Evolutionary conservation across 2,888 invertebrate species (phyloP), one percentile per base, ranked within the genome.

Genomic region (Toxonevra muliebris): DNA sequence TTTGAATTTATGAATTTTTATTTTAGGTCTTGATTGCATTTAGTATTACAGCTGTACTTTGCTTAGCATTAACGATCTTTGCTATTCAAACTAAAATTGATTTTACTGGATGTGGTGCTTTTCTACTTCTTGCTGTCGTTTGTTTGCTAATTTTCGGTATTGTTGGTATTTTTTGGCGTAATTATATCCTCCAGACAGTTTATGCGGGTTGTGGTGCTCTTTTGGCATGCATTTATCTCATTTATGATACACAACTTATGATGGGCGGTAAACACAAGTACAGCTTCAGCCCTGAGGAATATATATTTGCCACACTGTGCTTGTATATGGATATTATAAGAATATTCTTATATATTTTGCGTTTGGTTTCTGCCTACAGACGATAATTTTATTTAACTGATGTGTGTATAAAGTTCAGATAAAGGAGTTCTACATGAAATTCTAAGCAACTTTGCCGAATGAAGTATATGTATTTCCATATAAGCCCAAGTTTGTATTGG

Each of bases 191-290:
- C 69, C 88, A 88, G 0, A 81, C 95, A 13, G 88, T 95, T 1
- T 97, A 97, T 84, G 92, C 95, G 0, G 92, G 92, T 0, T 79
- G 94, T 13, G 97, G 96, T 7, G 97, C 96, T 0, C 86, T 97
- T 10, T 84, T 97, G 1, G 97, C 97, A 87, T 94, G 94, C 0
- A 83, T 96, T 65, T 97, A 95, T 85, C 87, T 97, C 61, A 89
- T 97, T n/a, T 95, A 95, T 82, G 97, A 97, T 86, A 96, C 96
- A 0, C 96, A 97, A 85, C 82, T 92, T 73, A 95, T 97, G 93
- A 87, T 96, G 84, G 96, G 96, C 8, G 95, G 95, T 13, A 91
- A 91, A 43, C 97, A 97, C 87, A 94, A 94, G 85, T 95, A 93
- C 86, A 88, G 92, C 66, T 89, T 97, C 72, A 95, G 95, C 0